phyloP scores from a whole-genome alignment of 1,140 invertebrate species.

The Wiebesia pumilae region DNA sequence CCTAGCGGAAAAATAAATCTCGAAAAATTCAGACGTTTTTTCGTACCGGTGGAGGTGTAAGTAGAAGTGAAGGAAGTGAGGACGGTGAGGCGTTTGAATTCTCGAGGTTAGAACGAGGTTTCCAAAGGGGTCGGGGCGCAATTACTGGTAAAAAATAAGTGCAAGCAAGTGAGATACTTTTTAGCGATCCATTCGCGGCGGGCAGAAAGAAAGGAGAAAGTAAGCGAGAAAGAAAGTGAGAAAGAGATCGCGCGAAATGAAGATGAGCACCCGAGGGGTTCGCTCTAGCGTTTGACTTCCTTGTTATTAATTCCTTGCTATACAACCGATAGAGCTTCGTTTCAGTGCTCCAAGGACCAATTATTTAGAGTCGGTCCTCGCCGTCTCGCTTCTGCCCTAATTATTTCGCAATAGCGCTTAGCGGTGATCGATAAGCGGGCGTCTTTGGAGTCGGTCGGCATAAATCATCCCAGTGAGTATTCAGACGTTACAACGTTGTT shows the following conservation, averaged over 20 bases:
- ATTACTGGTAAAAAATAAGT: too few species aligned
- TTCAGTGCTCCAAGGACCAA: background rate
- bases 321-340: background rate
- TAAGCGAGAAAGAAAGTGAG: constrained; percentile 8
- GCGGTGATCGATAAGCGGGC: constrained; percentile 30
- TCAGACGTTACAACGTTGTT: background rate
- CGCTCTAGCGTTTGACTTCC: background rate
- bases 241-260: background rate
- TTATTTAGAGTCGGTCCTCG: constrained; percentile 18
- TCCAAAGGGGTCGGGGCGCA: too few species aligned
- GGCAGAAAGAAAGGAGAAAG: background rate
- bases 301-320: background rate
- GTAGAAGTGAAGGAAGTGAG: background rate
- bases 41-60: background rate
- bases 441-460: background rate
- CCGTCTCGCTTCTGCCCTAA: background rate
- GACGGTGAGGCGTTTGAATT: background rate
- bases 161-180: too few species aligned
- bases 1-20: background rate
- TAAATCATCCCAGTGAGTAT: background rate
- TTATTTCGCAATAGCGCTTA: constrained; percentile 2
- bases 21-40: background rate
- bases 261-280: constrained; percentile 17
- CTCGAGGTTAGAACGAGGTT: too few species aligned
- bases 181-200: constrained; percentile 24